These are phyloP conservation scores for Hipparchia sbordonii DNA, from an alignment of 2,888 invertebrate genomes.

Conservation along the genomic window DNA sequence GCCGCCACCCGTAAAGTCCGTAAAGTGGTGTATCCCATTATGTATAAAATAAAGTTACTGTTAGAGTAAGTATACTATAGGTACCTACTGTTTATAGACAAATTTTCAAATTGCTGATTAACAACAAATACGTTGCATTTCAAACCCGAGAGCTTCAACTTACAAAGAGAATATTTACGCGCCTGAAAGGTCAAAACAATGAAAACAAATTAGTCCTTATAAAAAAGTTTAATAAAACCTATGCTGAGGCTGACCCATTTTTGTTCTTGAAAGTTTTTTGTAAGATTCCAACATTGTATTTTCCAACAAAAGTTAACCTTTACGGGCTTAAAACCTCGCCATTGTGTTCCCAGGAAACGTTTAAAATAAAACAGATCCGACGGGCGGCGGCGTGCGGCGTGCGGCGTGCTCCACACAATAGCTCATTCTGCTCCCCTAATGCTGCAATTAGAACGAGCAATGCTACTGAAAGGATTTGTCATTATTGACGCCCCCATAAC, in stretches of 20 bases:
- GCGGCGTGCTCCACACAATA: slow-evolving; percentile 56
- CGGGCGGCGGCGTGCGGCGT: slow-evolving; percentile 45
- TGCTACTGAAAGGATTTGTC: slow-evolving; percentile 72
- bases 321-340: slow-evolving; percentile 47
- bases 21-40: too few relatives aligned
- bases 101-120: not conserved
- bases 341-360: slow-evolving; percentile 57
- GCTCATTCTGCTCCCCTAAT: slow-evolving; percentile 68
- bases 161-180: too few relatives aligned
- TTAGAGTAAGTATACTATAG: too few relatives aligned
- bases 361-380: slow-evolving; percentile 67
- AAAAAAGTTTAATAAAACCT: not conserved
- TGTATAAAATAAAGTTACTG: too few relatives aligned
- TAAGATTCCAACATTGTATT: slow-evolving; percentile 39
- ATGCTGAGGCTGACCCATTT: slow-evolving; percentile 3
- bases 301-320: slow-evolving; percentile 52
- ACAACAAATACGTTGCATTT: too few relatives aligned
- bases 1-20: too few relatives aligned
- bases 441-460: slow-evolving; percentile 72
- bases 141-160: too few relatives aligned
- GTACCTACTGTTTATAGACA: too few relatives aligned
- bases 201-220: not conserved
- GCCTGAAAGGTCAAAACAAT: not conserved
- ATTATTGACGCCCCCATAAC: slow-evolving; percentile 54
- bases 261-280: slow-evolving; percentile 17